Percentiles rank a stretch among this genome's conserved stretches.
These are phyloP conservation scores for Meghimatium bilineatum DNA, from an alignment of 2,888 invertebrate genomes.

Conservation along the genomic window DNA sequence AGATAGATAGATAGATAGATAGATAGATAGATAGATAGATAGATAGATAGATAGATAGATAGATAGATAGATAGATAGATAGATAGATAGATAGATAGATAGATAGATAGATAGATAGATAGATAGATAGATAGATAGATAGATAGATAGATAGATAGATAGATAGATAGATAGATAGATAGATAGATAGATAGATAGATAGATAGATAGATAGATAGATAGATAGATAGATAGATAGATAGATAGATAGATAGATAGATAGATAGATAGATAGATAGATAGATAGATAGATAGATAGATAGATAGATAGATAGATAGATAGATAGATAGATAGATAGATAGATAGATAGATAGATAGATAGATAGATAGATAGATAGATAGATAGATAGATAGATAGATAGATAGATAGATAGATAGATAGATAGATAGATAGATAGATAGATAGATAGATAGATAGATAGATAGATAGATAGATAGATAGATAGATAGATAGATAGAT, in stretches of 20 bases:
- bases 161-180: conserved; percentile 25
- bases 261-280: not conserved
- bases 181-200: conserved; percentile 21
- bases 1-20: not conserved
- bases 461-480: conserved; percentile 6
- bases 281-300: conserved; percentile 9
- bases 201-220: not conserved
- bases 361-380: conserved; percentile 5
- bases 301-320: not conserved
- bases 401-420: conserved; percentile 6
- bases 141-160: not conserved
- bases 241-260: not conserved
- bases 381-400: not conserved
- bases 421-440: conserved; percentile 6
- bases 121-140: not conserved
- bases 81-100: not conserved
- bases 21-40: not conserved
- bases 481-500: conserved; percentile 1
- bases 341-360: conserved; percentile 16
- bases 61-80: not conserved
- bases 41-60: not conserved
- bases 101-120: not conserved
- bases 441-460: conserved; percentile 6
- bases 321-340: not conserved
- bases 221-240: not conserved